Evolutionary conservation across 2,797 vertebrate species (phyloP).

Genomic region (Calcarius lapponicus): DNA sequence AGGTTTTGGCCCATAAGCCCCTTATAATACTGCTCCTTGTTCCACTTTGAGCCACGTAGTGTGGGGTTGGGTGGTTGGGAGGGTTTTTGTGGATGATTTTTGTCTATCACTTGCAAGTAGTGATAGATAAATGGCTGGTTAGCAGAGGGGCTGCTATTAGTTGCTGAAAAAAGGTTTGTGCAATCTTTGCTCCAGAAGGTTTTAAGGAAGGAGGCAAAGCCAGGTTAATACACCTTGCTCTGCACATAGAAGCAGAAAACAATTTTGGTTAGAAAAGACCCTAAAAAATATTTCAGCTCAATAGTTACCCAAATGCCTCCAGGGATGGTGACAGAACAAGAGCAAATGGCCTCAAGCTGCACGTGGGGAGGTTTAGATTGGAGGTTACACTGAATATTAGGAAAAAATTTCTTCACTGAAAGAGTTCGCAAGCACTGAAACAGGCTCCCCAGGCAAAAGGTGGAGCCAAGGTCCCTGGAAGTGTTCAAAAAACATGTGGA

Average conservation of each 20-base stretch:
- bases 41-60: not conserved
- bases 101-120: too few relatives aligned
- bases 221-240: not conserved
- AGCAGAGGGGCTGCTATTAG: not conserved
- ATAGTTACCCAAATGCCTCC: not conserved
- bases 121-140: not conserved
- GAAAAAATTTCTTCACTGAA: not conserved
- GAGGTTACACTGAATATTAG: not conserved
- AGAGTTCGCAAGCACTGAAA: not conserved
- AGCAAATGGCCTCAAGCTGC: not conserved
- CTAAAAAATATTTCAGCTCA: not conserved
- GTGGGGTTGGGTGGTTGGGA: fast-evolving
- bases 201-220: not conserved
- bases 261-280: not conserved
- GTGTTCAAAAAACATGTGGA: not conserved
- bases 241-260: not conserved
- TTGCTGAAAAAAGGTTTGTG: not conserved
- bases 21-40: not conserved
- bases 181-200: not conserved
- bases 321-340: fast-evolving
- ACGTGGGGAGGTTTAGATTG: not conserved
- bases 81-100: not conserved
- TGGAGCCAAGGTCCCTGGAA: not conserved
- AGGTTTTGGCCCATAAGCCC: not conserved
- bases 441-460: not conserved